Evolutionary conservation across 2,797 vertebrate genomes (phyloP).

Genomic region (Graptemys geographica): DNA sequence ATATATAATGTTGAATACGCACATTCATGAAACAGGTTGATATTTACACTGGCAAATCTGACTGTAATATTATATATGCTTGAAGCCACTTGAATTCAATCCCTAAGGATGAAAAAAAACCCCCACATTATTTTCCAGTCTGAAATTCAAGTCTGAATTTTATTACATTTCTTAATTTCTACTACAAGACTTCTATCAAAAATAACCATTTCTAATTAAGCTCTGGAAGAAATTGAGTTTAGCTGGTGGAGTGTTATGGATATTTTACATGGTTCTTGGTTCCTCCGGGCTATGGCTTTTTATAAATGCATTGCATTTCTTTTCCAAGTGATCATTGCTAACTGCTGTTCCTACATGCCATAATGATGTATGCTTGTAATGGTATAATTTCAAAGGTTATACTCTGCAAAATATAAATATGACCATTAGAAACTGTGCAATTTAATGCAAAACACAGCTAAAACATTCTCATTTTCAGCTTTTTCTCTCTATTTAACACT

Average conservation of each 20-base stretch:
- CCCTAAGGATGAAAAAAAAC: background rate
- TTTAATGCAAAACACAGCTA: background rate
- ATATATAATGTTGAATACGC: background rate
- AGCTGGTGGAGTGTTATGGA: background rate
- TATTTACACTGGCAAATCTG: too few relatives aligned
- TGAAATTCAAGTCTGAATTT: background rate
- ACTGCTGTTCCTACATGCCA: background rate
- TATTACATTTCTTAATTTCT: slow-evolving; percentile 16
- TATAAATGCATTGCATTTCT: background rate
- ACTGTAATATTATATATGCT: background rate
- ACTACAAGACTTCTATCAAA: slow-evolving; percentile 7
- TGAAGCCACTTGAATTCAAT: background rate
- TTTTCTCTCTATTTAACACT: background rate
- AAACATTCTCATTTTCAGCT: background rate
- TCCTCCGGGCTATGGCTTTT: slow-evolving; percentile 21
- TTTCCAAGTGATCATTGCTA: background rate
- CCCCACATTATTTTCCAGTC: background rate
- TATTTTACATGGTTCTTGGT: slow-evolving; percentile 1
- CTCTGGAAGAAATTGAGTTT: slow-evolving; percentile 3
- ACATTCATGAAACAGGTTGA: background rate
- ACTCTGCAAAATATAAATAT: background rate
- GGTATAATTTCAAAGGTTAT: background rate
- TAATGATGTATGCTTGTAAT: background rate
- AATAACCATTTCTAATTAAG: slow-evolving; percentile 31
- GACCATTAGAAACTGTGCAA: background rate